Evolutionary conservation across 2,888 invertebrate species (phyloP), one percentile per base, ranked within the genome.

Genomic region (Acleris sparsana): DNA sequence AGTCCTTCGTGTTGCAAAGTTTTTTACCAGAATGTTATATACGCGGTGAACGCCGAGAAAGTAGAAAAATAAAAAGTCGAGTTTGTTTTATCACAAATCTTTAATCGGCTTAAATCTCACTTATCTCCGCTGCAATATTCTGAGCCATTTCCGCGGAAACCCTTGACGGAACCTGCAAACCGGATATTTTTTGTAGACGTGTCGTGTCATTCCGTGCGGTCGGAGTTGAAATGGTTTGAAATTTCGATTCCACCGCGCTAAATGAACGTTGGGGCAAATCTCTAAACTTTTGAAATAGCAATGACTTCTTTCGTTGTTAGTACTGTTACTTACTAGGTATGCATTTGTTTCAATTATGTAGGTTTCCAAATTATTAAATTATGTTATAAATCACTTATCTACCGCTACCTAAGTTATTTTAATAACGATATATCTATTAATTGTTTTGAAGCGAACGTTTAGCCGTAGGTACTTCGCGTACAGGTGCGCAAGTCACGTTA

Each of bases 161-260:
- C 57, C 60, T 65, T 59, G 53, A 53, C 33, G 52, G 46, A 39
- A 20, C 20, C 16, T 61, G 55, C 56, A 52, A 66, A 53, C 52
- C 66, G 62, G 66, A 66, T 62, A 62, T 66, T 65, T 59, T 65
- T 60, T 66, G 65, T 61, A 61, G 65, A 56, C 56, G 65, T 66
- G n/a, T 33, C 53, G 55, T 49, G 56, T 51, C 57, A 63, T 51
- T 55, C 60, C 44, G 60, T 17, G 46, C 55, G 60, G 51, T 33
- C 60, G 43, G 60, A 39, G 39, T 39, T 9, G 11, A 39, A 55
- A 65, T 60, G 60, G 48, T 17, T 65, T 43, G 44, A 60, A 55
- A 60, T 60, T 53, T 39, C 9, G 39, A 39, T 59, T 59, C 48
- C 25, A 59, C 39, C 29, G 49, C 53, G 25, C 48, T 53, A 25